These are phyloP conservation scores for Chascanopsetta lugubris DNA, from an alignment of 2,113 vertebrate species.

Conservation along the genomic window DNA sequence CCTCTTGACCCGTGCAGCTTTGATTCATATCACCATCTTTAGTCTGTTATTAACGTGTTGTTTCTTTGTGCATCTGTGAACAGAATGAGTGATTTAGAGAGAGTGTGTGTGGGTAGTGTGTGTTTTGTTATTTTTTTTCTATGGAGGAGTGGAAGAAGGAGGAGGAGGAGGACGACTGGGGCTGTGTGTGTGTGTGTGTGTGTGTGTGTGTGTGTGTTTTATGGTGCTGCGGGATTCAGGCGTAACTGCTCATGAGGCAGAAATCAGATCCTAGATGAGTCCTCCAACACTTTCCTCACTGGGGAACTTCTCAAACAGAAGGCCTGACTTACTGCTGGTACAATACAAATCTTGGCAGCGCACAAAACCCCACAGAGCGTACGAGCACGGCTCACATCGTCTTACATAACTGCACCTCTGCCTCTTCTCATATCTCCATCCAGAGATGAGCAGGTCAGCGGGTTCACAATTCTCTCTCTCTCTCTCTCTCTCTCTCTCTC, in stretches of 20 bases:
- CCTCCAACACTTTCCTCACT: constrained; percentile 40
- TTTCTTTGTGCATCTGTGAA: constrained; percentile 14
- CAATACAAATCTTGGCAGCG: constrained; percentile 62
- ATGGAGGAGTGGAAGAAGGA: constrained; percentile 32
- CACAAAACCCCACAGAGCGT: constrained; percentile 31
- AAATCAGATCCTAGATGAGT: constrained; percentile 53
- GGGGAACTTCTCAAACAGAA: constrained; percentile 39
- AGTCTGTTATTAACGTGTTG: neutral
- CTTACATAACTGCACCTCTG: constrained; percentile 62
- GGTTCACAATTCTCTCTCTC: constrained; percentile 16
- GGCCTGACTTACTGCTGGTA: constrained; percentile 36
- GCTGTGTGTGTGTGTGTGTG: constrained; percentile 17
- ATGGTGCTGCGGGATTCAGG: constrained; percentile 33
- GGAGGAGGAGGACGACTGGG: constrained; percentile 15
- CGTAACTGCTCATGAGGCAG: constrained; percentile 42
- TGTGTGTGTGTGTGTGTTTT: constrained; percentile 15
- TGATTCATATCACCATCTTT: constrained; percentile 14
- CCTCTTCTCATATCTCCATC: constrained; percentile 36
- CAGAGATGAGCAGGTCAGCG: constrained; percentile 37
- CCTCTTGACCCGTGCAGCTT: neutral
- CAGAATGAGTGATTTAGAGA: constrained; percentile 20
- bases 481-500: constrained; percentile 3
- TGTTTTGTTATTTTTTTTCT: constrained; percentile 43
- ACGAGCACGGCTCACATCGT: constrained; percentile 23
- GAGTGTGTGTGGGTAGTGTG: constrained; percentile 46